Conservation (phyloP, 2,797 vertebrate genomes). For the Apodemus agrarius region DNA sequence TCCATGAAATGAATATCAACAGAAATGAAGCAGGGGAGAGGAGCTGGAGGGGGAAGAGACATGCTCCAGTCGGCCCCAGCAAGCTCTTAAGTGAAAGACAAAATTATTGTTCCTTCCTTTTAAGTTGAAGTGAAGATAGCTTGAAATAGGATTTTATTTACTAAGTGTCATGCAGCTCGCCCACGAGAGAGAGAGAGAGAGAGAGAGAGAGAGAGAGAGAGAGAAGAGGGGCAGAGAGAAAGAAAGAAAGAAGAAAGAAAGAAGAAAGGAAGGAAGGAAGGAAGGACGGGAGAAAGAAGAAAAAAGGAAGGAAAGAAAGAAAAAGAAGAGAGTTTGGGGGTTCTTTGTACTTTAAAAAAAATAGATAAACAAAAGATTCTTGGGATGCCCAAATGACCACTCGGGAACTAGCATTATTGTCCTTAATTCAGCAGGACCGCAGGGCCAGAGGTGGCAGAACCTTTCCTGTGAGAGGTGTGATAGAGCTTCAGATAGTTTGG, state of each 20-base stretch:
- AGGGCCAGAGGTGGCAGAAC: too few species aligned
- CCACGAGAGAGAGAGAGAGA: background rate
- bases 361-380: background rate
- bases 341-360: background rate
- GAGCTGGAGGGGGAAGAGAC: background rate
- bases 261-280: too few species aligned
- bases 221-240: accelerated
- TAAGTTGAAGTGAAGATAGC: background rate
- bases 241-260: too few species aligned
- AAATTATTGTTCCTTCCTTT: slow-evolving; percentile 53
- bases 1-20: background rate
- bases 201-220: background rate
- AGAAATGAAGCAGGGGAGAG: background rate
- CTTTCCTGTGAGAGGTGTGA: background rate
- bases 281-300: background rate
- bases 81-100: slow-evolving; percentile 26
- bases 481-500: background rate
- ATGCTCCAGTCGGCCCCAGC: background rate
- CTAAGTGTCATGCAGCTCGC: background rate
- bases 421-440: background rate
- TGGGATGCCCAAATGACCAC: background rate
- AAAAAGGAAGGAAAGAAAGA: too few species aligned
- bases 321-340: background rate
- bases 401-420: too few species aligned
- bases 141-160: slow-evolving; percentile 65